Conservation (phyloP, 2,888 invertebrate genomes). For the Alloplasta piceator region DNA sequence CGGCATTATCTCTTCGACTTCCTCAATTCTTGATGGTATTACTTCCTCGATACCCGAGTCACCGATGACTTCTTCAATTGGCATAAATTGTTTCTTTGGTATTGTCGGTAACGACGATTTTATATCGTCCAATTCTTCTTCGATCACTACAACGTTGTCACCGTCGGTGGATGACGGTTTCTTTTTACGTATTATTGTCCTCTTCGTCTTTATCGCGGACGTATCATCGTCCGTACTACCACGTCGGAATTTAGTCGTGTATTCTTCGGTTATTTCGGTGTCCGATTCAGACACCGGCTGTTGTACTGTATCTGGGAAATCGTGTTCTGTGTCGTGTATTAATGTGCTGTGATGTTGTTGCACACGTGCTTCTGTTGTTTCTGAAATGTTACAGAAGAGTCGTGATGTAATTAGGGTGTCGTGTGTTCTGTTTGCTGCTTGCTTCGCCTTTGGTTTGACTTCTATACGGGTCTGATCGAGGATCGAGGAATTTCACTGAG, state of each 20-base stretch:
- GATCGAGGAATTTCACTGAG: slow-evolving; percentile 42
- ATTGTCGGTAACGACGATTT: slow-evolving; percentile 75
- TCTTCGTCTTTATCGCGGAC: slow-evolving; percentile 79
- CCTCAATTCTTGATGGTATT: slow-evolving; percentile 75
- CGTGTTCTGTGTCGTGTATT: slow-evolving; percentile 78
- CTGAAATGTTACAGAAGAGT: slow-evolving; percentile 81
- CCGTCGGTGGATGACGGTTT: slow-evolving; percentile 69
- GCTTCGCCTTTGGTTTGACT: slow-evolving; percentile 75
- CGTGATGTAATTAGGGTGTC: slow-evolving; percentile 75
- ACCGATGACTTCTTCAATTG: slow-evolving; percentile 78
- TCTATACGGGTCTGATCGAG: slow-evolving; percentile 61
- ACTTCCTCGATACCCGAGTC: slow-evolving; percentile 74
- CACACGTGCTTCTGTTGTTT: slow-evolving; percentile 80
- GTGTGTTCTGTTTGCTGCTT: slow-evolving; percentile 67
- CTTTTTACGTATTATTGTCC: slow-evolving; percentile 78
- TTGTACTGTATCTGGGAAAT: slow-evolving; percentile 73
- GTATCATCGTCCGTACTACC: slow-evolving; percentile 76
- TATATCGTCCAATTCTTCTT: slow-evolving; percentile 80
- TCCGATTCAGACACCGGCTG: slow-evolving; percentile 77
- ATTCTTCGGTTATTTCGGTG: slow-evolving; percentile 80
- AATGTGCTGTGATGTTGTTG: slow-evolving; percentile 77
- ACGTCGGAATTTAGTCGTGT: slow-evolving; percentile 80
- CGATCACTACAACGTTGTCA: slow-evolving; percentile 77
- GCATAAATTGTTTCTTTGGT: slow-evolving; percentile 80
- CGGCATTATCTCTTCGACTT: slow-evolving; percentile 72